phyloP scores from a whole-genome alignment of 1,140 invertebrate genomes.

The Lepeophtheirus salmonis region DNA sequence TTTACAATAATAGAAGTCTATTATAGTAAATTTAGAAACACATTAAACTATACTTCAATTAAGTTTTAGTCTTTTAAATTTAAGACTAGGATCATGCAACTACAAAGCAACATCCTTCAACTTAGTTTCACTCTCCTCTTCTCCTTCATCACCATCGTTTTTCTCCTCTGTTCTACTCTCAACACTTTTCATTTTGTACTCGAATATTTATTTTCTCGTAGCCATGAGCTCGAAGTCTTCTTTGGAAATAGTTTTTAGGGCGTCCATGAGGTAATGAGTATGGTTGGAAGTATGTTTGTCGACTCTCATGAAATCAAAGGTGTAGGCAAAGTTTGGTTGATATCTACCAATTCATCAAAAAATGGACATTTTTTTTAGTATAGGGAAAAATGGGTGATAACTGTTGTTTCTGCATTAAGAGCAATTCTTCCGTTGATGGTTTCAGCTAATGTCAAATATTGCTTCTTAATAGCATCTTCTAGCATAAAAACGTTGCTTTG shows the following conservation, averaged over 20 bases:
- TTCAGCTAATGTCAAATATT: constrained; percentile 48
- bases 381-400: constrained; percentile 93
- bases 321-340: constrained; percentile 54
- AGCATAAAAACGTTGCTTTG: constrained; percentile 80
- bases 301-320: constrained; percentile 84
- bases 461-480: constrained; percentile 54
- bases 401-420: constrained; percentile 65
- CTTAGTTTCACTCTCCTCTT: too few relatives aligned
- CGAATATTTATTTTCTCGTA: neutral
- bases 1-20: too few relatives aligned
- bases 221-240: neutral
- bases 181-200: constrained; percentile 2
- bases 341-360: constrained; percentile 31
- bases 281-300: constrained; percentile 23
- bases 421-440: constrained; percentile 36
- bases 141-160: too few relatives aligned
- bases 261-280: neutral
- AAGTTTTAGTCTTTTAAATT: neutral
- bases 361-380: constrained; percentile 73
- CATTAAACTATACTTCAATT: neutral
- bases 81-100: neutral
- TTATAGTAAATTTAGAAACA: too few relatives aligned
- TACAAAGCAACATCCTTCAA: neutral
- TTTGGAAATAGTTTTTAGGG: neutral
- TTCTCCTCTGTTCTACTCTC: neutral